These are phyloP conservation scores for Neogale vison DNA, from an alignment of 2,113 vertebrate genomes.

Conservation along the genomic window DNA sequence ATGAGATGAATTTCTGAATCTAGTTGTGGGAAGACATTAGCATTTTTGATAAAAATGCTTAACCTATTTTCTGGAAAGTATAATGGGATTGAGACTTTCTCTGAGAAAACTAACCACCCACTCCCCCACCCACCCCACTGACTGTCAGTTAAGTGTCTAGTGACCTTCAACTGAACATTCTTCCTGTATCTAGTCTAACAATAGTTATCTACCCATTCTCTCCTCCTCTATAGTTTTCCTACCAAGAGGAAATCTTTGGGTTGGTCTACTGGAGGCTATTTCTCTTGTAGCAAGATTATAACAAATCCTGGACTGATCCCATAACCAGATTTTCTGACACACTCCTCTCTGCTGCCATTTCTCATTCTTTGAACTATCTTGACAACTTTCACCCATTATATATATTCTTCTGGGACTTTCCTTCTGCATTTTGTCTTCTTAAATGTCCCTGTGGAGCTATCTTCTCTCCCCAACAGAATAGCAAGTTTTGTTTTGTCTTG, in stretches of 20 bases:
- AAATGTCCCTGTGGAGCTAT: neutral
- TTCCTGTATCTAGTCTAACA: neutral
- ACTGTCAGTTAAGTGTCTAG: neutral
- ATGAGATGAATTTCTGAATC: neutral
- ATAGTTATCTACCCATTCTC: neutral
- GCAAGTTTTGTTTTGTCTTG: neutral
- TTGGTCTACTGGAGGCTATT: neutral
- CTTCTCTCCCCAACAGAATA: neutral
- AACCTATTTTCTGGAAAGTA: conserved; percentile 12
- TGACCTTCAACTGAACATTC: neutral
- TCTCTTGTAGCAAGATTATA: neutral
- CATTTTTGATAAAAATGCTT: conserved; percentile 29
- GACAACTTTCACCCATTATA: neutral
- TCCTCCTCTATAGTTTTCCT: neutral
- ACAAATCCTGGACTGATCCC: neutral
- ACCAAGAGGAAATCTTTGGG: neutral
- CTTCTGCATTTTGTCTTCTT: neutral
- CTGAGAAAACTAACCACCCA: neutral
- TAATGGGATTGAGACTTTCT: neutral
- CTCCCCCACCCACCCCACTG: neutral
- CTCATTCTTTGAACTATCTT: neutral
- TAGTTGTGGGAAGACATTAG: conserved; percentile 27
- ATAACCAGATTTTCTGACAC: neutral
- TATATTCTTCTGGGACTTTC: neutral
- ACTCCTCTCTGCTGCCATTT: rapidly evolving